A percentile compares a stretch with the other conserved stretches of the same genome.
These are phyloP conservation scores for Desmodus rotundus DNA, from an alignment of 2,113 vertebrate species.

Conservation along the genomic window DNA sequence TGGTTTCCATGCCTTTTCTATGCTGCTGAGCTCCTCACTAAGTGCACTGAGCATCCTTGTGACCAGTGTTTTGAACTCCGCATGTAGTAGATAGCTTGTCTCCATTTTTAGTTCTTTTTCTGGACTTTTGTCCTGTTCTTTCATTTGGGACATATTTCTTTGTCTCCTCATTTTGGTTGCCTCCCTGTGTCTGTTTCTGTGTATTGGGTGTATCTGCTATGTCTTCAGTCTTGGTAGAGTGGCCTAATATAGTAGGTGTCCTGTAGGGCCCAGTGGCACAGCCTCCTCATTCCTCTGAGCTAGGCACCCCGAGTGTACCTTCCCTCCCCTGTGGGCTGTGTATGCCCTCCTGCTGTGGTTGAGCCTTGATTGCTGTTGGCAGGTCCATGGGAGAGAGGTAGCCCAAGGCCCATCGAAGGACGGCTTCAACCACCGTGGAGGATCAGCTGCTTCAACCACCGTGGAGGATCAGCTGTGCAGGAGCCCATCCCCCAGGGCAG, in stretches of 20 bases:
- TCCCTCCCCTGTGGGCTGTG: background rate
- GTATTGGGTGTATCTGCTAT: background rate
- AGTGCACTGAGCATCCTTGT: background rate
- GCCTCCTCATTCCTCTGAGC: background rate
- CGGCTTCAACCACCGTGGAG: background rate
- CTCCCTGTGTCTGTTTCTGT: background rate
- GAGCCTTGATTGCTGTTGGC: background rate
- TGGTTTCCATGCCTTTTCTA: background rate
- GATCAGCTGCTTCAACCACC: background rate
- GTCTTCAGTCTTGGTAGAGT: background rate
- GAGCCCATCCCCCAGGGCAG: background rate
- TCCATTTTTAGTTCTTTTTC: background rate
- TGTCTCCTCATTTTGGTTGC: background rate
- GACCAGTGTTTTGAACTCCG: background rate
- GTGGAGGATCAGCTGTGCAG: background rate
- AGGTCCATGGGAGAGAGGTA: background rate
- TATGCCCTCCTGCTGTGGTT: background rate
- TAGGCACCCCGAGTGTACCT: background rate
- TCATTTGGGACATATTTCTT: background rate
- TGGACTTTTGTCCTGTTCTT: background rate
- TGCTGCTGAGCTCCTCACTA: background rate
- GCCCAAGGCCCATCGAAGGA: background rate
- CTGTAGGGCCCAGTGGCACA: background rate
- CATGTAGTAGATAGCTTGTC: background rate
- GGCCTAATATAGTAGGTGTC: background rate